phyloP scores from a whole-genome alignment of 2,797 vertebrate genomes.

The Chelon auratus region DNA sequence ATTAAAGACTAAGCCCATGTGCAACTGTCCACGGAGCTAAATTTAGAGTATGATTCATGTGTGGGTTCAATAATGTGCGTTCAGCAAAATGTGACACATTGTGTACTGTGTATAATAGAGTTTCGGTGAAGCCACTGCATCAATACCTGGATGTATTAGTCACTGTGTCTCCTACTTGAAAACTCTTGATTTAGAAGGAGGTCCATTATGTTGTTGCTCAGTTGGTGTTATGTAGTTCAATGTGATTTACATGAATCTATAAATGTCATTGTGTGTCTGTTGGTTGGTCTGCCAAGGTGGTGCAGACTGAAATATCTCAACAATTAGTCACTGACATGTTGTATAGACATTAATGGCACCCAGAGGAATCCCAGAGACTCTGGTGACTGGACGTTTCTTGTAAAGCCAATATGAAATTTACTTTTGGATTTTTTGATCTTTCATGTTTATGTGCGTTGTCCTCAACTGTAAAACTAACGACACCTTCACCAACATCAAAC shows the following conservation, averaged over 20 bases:
- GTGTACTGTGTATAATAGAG: conserved; percentile 37
- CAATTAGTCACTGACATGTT: neutral
- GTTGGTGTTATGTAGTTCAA: neutral
- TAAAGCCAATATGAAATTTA: neutral
- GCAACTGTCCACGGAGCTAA: neutral
- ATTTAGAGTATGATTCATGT: conserved; percentile 34
- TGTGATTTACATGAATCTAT: neutral
- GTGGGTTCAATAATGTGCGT: conserved; percentile 20
- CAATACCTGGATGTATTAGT: conserved; percentile 32
- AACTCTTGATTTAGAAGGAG: neutral
- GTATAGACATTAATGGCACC: neutral
- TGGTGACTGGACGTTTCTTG: neutral
- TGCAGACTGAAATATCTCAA: neutral
- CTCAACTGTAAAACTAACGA: too few relatives aligned
- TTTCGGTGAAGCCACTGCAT: conserved; percentile 57
- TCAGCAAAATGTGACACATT: conserved; percentile 40
- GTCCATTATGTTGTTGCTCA: neutral
- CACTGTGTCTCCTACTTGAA: conserved; percentile 13
- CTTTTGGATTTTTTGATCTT: too few relatives aligned
- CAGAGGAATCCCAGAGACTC: neutral
- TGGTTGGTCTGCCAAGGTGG: too few relatives aligned
- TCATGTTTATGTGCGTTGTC: too few relatives aligned
- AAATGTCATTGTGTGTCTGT: neutral
- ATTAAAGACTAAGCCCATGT: neutral
- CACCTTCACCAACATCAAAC: too few relatives aligned